Evolutionary conservation across 23 tunicate species (phyloP), one percentile per base, ranked within the genome.

Genomic region (Styela clava): DNA sequence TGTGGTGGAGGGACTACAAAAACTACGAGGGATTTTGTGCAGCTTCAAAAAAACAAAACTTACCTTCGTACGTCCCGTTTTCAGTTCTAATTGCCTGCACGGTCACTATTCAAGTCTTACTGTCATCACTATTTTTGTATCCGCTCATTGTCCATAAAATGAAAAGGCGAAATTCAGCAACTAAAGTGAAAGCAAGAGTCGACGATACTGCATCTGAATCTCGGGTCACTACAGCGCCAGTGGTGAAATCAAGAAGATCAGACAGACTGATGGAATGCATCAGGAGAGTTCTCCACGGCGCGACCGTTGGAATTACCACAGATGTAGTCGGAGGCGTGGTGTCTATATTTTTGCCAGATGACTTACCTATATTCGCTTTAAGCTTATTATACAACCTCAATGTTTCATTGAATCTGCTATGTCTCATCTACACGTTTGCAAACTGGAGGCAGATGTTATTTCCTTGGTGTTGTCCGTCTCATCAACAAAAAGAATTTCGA

Each of bases 1-100:
- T 88, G 67, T 79, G 83, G 86, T 88, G 93, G 93, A 83, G 93
- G 36, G 93, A 88, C 69, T 88, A 80, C 62, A 67, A 16, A 21
- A 31, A 74, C 1, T 51, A 31, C 1, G 80, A 52, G 22, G 78
- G 78, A 20, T 71, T 44, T 78, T 88, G 93, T 35, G n/a, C 22
- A 21, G 34, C 83, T n/a, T 25, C 87, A 2, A 27, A 2, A 52
- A 22, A 22, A 0, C 83, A 52, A 3, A 56, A 81, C 5, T n/a
- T 79, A 33, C 34, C 78, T 2, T 61, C 74, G 16, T 69, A 33
- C 25, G 68, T 88, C 32, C 87, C 93, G 20, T 88, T 83, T 62
- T 83, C 78, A 1, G 78, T 88, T 23, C 73, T 88, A 26, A 79
- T 78, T 16, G 69, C 37, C 22, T 82, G 87, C 34, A 88, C 93